Conservation (phyloP, 1,140 invertebrate genomes). For the Popillia japonica region DNA sequence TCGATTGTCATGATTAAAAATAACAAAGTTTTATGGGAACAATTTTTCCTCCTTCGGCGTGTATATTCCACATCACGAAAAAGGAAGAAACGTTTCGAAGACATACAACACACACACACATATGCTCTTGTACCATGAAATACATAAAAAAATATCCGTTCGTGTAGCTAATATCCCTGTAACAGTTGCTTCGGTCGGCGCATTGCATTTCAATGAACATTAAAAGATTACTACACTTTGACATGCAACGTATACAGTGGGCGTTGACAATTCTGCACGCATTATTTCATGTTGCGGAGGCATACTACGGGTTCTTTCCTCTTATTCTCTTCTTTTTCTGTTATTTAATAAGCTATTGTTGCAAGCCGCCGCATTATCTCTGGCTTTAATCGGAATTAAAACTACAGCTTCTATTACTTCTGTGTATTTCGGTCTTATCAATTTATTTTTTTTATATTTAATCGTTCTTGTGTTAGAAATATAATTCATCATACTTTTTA, state of each 20-base stretch:
- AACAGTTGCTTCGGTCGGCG: slow-evolving; percentile 37
- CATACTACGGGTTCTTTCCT: background rate
- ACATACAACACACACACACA: slow-evolving; percentile 1
- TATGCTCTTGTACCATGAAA: background rate
- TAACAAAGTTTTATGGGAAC: slow-evolving; percentile 35
- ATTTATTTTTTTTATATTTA: background rate
- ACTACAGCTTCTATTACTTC: slow-evolving; percentile 16
- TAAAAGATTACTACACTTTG: slow-evolving; percentile 38
- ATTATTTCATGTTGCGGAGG: slow-evolving; percentile 29
- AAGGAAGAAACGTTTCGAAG: background rate
- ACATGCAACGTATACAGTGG: slow-evolving; percentile 40
- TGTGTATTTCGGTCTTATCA: background rate
- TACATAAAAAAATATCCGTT: slow-evolving; percentile 18
- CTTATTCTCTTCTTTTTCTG: background rate
- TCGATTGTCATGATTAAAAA: slow-evolving; percentile 35
- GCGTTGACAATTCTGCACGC: slow-evolving; percentile 40
- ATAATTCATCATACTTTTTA: no score
- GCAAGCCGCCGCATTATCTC: slow-evolving; percentile 8
- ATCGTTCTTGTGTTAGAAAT: no score
- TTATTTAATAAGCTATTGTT: slow-evolving; percentile 27
- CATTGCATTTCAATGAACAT: slow-evolving; percentile 38
- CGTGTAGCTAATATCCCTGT: slow-evolving; percentile 37
- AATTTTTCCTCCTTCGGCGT: slow-evolving; percentile 23
- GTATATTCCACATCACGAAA: background rate
- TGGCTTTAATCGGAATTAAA: slow-evolving; percentile 25